Conservation (phyloP, 2,797 vertebrate species). For the Halcyon badia region DNA sequence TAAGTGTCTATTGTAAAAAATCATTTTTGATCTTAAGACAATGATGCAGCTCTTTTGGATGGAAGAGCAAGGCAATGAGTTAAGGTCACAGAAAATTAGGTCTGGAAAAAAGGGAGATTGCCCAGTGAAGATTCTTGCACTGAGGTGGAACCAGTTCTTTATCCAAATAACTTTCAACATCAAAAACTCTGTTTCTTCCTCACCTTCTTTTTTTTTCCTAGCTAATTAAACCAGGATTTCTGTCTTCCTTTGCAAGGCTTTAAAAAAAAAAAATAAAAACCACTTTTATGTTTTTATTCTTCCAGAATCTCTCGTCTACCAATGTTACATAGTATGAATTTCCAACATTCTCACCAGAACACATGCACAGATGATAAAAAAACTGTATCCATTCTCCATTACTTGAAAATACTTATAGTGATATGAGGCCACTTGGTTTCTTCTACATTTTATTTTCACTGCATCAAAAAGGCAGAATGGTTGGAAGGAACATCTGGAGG, state of each 20-base stretch:
- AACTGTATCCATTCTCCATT: background rate
- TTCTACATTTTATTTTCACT: background rate
- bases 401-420: background rate
- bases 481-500: background rate
- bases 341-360: background rate
- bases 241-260: background rate
- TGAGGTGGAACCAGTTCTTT: background rate
- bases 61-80: background rate
- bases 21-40: background rate
- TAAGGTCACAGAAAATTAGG: background rate
- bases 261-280: background rate
- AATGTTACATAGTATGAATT: background rate
- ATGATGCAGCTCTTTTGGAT: background rate
- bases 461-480: background rate
- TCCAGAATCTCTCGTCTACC: background rate
- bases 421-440: background rate
- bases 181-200: background rate
- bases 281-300: background rate
- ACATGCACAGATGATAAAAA: background rate
- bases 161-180: background rate
- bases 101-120: background rate
- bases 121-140: background rate
- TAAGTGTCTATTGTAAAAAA: background rate
- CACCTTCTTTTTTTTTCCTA: background rate
- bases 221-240: background rate